Base-by-base conservation (phyloP, 2,888 invertebrate genomes). In the Lithophane socia region DNA sequence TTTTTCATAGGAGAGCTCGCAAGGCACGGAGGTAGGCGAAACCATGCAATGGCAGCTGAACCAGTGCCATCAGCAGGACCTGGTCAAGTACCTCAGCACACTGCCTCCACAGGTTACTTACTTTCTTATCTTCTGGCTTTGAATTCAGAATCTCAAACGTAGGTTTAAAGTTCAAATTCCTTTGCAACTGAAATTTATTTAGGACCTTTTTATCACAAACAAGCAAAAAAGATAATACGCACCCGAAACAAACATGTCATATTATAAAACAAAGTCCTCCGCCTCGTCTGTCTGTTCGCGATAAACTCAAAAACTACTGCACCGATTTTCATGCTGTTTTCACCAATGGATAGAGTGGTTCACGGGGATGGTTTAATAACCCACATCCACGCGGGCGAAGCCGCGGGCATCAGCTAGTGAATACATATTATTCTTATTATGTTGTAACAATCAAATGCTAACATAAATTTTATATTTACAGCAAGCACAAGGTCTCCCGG, bases 401-500 rank as follows among this genome's bases (percentile, higher is more conserved):
- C 29, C 29, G 29, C 29, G 29, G 29, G 29, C 29, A 1, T 29
- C 29, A 29, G 29, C 29, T 29, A 9, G n/a, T 12, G 21, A 56
- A n/a, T 65, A 16, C 24, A 12, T 24, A 52, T 52, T 52, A 52
- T 29, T 29, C 1, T 52, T 67, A 16, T 7, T 52, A 52, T 16
- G 13, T n/a, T n/a, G 7, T 18, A 54, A 68, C 16, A 42, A 68
- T 68, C 12, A 56, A 42, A 42, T 56, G 4, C 29, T 24, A 49
- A 80, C 24, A 29, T 16, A 9, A 0, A 56, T 47, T 58, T 56
- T 49, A 68, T 63, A 65, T 24, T 91, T 91, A 3, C 91, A 96
- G 96, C 95, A 96, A 93, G 88, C 94, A 21, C 95, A 95, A 85
- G 86, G 92, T 21, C 83, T 97, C 56, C 97, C 96, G 3, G 92